These are phyloP conservation scores for Dexiosoma caninum DNA, from an alignment of 2,888 invertebrate genomes.

Conservation along the genomic window DNA sequence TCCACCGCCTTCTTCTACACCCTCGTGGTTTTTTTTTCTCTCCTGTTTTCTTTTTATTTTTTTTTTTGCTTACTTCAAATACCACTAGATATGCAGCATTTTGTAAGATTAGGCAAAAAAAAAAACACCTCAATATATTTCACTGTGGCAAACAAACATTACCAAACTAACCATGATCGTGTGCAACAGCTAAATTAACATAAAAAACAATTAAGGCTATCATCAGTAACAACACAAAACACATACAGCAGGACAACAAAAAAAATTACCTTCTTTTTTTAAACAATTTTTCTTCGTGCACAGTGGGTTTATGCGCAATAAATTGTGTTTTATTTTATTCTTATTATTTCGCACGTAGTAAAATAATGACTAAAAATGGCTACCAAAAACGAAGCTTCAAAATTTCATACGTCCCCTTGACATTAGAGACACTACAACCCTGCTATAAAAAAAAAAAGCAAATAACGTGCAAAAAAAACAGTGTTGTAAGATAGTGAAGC, in stretches of 20 bases:
- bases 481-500: no score
- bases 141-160: conserved; percentile 36
- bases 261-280: neutral
- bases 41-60: neutral
- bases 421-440: no score
- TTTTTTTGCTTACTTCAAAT: conserved; percentile 6
- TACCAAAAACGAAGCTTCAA: no score
- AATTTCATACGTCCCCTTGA: no score
- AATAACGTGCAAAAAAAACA: no score
- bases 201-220: conserved; percentile 70
- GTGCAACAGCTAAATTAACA: conserved; percentile 69
- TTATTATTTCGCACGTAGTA: no score
- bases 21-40: no score
- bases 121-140: conserved; percentile 34
- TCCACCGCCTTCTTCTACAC: conserved; percentile 47
- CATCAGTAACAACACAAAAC: conserved; percentile 47
- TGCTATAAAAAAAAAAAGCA: no score
- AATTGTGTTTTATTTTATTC: no score
- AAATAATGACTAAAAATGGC: no score
- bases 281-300: no score
- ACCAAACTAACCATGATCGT: conserved; percentile 61
- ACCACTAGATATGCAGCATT: conserved; percentile 57
- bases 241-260: neutral
- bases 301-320: no score
- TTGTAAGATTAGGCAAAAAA: conserved; percentile 29